Evolutionary conservation across 2,797 vertebrate species (phyloP).

Genomic region (Erithacus rubecula): DNA sequence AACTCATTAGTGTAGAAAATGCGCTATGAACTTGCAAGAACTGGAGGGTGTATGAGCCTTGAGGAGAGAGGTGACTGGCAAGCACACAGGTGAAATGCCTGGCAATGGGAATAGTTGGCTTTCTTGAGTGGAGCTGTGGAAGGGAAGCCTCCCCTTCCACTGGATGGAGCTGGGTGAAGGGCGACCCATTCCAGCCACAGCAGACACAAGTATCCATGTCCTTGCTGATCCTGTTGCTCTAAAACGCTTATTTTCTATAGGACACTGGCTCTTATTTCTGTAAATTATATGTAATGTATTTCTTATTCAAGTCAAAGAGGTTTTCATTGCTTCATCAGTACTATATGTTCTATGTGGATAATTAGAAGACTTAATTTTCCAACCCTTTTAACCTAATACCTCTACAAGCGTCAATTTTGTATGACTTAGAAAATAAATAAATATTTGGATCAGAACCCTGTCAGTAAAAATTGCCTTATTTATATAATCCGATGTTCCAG

Average conservation of each 20-base stretch:
- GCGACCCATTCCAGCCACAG: neutral
- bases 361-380: slow-evolving; percentile 16
- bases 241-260: neutral
- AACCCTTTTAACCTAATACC: slow-evolving; percentile 3
- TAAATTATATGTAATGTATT: neutral
- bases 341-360: slow-evolving; percentile 20
- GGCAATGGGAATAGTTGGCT: neutral
- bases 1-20: neutral
- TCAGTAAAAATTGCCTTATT: slow-evolving; percentile 50
- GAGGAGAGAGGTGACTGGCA: neutral
- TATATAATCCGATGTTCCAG: neutral
- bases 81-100: neutral
- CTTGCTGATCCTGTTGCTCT: neutral
- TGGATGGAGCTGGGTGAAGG: neutral
- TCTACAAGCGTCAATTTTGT: slow-evolving; percentile 42
- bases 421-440: slow-evolving; percentile 55
- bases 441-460: slow-evolving; percentile 40
- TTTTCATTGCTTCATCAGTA: slow-evolving; percentile 3
- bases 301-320: slow-evolving; percentile 6
- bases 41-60: neutral
- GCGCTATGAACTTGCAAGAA: neutral
- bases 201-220: neutral
- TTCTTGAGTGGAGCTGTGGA: neutral
- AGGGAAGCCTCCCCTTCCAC: neutral
- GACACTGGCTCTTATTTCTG: neutral